phyloP scores from a whole-genome alignment of 2,797 vertebrate species.

The Typhlichthys eigenmanni region DNA sequence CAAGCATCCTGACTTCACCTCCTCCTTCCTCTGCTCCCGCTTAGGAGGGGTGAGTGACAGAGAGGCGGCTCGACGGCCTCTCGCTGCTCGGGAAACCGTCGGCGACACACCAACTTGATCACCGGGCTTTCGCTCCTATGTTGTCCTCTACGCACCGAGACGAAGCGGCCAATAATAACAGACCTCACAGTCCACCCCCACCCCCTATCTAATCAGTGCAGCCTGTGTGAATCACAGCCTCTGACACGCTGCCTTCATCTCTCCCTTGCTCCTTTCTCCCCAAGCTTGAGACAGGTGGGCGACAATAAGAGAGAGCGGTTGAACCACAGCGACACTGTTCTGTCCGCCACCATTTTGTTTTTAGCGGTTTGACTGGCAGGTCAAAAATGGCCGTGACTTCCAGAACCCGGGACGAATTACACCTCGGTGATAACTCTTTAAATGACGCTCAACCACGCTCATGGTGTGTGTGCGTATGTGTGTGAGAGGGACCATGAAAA shows the following conservation, averaged over 20 bases:
- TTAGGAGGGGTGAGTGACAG: too few relatives aligned
- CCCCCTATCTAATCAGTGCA: constrained; percentile 9
- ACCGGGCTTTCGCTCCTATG: not conserved
- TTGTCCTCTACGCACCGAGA: not conserved
- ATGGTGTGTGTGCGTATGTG: too few relatives aligned
- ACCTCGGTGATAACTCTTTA: not conserved
- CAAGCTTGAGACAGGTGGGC: too few relatives aligned
- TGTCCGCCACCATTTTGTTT: not conserved
- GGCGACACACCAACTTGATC: too few relatives aligned
- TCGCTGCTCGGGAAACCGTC: too few relatives aligned
- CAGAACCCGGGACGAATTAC: not conserved
- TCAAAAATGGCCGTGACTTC: not conserved
- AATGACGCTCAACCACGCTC: not conserved
- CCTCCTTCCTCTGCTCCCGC: too few relatives aligned
- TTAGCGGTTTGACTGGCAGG: not conserved
- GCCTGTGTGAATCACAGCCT: constrained; percentile 5
- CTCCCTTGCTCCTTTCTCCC: constrained; percentile 12
- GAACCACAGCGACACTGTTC: not conserved
- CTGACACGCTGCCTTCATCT: constrained; percentile 15
- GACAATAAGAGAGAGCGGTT: not conserved
- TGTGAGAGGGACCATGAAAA: too few relatives aligned
- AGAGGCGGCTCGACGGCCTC: too few relatives aligned
- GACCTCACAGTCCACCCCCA: not conserved
- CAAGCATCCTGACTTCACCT: too few relatives aligned
- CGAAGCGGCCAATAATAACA: constrained; percentile 1